A percentile compares a stretch with the other conserved stretches of the same genome.
Evolutionary conservation across 2,113 vertebrate genomes (phyloP).

Genomic region (Mobula birostris): DNA sequence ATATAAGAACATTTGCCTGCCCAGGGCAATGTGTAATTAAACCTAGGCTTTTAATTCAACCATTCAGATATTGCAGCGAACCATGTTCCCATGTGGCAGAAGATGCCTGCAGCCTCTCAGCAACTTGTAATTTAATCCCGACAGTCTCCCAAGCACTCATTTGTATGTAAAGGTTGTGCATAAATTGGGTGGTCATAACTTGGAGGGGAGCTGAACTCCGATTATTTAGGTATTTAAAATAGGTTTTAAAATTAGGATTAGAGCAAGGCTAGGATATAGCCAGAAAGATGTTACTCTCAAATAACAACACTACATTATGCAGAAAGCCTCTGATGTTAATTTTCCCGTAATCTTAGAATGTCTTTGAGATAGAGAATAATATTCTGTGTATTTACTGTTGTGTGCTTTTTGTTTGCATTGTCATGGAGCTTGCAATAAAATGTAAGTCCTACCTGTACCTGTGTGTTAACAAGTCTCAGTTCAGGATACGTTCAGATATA

Average conservation of each 20-base stretch:
- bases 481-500: not conserved
- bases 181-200: no score
- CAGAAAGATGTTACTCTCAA: not conserved
- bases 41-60: no score
- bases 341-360: not conserved
- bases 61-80: no score
- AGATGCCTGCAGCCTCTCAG: no score
- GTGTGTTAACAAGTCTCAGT: not conserved
- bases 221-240: not conserved
- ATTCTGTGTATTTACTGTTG: not conserved
- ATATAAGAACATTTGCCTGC: no score
- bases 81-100: no score
- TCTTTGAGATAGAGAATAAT: not conserved
- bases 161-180: no score
- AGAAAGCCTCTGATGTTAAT: no score
- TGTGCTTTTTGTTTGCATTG: not conserved
- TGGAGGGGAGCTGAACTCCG: not conserved
- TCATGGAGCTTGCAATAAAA: not conserved
- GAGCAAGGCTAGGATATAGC: not conserved
- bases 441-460: not conserved
- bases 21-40: no score
- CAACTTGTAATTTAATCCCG: no score
- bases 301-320: not conserved
- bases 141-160: no score
- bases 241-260: no score